Base-by-base conservation (phyloP, 2,888 invertebrate species). In the Chymomyza procnemis region DNA sequence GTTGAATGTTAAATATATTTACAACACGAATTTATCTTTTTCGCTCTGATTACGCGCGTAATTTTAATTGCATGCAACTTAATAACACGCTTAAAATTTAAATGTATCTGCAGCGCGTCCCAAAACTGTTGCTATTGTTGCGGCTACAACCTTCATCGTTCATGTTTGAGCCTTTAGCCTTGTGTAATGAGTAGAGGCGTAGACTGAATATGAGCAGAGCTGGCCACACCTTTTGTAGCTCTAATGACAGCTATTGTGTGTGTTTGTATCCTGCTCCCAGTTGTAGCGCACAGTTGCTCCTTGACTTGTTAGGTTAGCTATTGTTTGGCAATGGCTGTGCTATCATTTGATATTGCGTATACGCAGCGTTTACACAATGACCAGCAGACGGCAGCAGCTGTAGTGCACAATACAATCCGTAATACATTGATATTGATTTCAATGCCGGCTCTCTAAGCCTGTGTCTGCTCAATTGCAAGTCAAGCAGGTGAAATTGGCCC, bases 11-110 rank as follows among this genome's bases (percentile, higher is more conserved):
- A 84, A 81, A 84, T 76, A 79, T 78, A 82, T 84, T 85, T 85
- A 82, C 78, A 78, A 76, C 78, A 67, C 66, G 81, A 83, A 84
- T 85, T 85, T 85, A 84, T 85, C 85, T 83, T 79, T 81, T 75
- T 81, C 80, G 85, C 86, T 86, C 85, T 86, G 85, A 86, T 86
- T 85, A 80, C 85, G 81, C 75, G 83, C 75, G 83, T 84, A 83
- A 83, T 85, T 85, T 85, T 85, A 85, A 85, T 85, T 85, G 84
- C 80, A 73, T 74, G 83, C 82, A 83, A 87, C 87, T 87, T 87
- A 80, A 85, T 85, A 83, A 81, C 74, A 69, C 63, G 78, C 68
- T 71, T 74, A 69, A 76, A 79, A 74, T 61, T 68, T 55, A 64
- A 66, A 52, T 58, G 65, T 66, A 62, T 64, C 66, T 18, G 19